phyloP scores from a whole-genome alignment of 2,888 invertebrate genomes.

The Belgica antarctica region DNA sequence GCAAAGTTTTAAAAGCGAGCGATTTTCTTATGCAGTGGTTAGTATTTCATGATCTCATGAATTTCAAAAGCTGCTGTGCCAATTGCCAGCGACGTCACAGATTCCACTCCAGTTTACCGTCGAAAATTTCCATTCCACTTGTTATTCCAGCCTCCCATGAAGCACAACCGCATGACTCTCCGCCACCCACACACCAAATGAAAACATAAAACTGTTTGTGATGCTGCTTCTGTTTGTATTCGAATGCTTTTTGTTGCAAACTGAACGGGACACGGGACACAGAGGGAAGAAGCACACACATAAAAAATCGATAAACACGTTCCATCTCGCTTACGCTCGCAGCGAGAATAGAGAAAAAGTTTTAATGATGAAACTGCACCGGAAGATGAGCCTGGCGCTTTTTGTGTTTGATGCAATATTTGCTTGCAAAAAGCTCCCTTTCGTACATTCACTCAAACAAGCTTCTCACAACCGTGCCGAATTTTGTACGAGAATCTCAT shows the following conservation, averaged over 20 bases:
- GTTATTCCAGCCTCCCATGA: background rate
- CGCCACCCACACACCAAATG: background rate
- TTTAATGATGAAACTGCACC: background rate
- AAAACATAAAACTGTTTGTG: conserved; percentile 11
- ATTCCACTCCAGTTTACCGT: no score
- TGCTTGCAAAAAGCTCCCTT: background rate
- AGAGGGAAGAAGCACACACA: conserved; percentile 1
- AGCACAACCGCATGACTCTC: conserved; percentile 10
- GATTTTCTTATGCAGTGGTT: background rate
- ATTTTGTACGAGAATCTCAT: no score
- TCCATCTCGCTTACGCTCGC: conserved; percentile 1
- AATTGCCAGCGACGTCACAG: background rate
- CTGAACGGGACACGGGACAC: background rate
- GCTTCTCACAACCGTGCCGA: no score
- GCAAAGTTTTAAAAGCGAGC: no score
- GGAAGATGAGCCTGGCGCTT: background rate
- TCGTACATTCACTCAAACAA: background rate
- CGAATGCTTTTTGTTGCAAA: conserved; percentile 12
- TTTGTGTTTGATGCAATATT: conserved; percentile 1
- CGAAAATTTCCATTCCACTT: no score
- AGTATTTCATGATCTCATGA: background rate
- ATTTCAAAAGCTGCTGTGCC: background rate
- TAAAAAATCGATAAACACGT: conserved; percentile 22
- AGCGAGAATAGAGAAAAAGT: background rate
- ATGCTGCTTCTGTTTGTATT: conserved; percentile 11